phyloP scores from a whole-genome alignment of 2,797 vertebrate genomes.

The Eulemur coronatus region DNA sequence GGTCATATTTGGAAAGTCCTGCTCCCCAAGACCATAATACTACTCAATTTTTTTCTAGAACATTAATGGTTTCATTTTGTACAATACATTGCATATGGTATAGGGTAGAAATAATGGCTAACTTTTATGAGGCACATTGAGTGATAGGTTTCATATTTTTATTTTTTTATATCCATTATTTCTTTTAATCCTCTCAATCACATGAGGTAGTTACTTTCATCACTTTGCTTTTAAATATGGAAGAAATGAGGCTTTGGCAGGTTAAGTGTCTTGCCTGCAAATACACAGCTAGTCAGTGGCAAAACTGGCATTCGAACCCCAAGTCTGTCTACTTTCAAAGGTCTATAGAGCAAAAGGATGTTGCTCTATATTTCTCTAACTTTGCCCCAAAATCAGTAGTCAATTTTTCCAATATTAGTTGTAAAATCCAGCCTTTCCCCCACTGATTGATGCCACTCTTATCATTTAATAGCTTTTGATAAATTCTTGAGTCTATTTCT shows the following conservation, averaged over 20 bases:
- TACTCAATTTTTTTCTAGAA: slow-evolving; percentile 43
- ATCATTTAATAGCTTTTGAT: background rate
- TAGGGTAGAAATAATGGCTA: slow-evolving; percentile 5
- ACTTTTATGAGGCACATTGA: background rate
- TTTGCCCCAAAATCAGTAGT: background rate
- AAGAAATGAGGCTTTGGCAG: background rate
- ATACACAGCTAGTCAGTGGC: background rate
- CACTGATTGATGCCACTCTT: background rate
- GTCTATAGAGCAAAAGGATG: background rate
- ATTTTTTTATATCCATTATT: background rate
- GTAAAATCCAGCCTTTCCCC: background rate
- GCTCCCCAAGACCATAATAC: background rate
- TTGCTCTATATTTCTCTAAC: background rate
- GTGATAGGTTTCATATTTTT: slow-evolving; percentile 9
- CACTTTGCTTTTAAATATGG: slow-evolving; percentile 30
- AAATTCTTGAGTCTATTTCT: slow-evolving; percentile 26
- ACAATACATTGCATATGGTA: background rate
- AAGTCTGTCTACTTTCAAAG: background rate
- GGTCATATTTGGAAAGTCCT: slow-evolving; percentile 25
- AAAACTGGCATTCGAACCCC: background rate
- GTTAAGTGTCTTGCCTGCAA: background rate
- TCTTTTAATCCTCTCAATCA: background rate
- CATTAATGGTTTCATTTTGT: background rate
- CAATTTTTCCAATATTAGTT: background rate
- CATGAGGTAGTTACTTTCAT: slow-evolving; percentile 13